Percentiles rank a stretch among this genome's conserved stretches.
phyloP scores from a whole-genome alignment of 1,140 invertebrate species.

The Marisa cornuarietis region DNA sequence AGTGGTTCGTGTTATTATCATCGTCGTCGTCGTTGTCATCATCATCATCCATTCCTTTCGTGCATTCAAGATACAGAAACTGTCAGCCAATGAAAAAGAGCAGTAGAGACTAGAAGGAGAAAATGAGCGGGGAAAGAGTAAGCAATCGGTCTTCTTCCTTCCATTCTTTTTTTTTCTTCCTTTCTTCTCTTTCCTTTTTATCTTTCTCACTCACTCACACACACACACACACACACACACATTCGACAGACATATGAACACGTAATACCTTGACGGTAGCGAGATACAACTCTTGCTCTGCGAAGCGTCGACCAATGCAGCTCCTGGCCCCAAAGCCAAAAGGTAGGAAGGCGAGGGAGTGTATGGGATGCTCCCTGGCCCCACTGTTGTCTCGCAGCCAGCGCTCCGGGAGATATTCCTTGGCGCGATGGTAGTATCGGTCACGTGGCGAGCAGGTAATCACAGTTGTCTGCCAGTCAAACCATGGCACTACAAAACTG shows the following conservation, averaged over 20 bases:
- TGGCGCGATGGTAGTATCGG: slow-evolving; percentile 79
- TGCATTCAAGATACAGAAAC: too few relatives aligned
- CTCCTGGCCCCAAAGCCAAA: slow-evolving; percentile 72
- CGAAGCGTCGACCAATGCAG: slow-evolving; percentile 73
- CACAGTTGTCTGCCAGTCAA: slow-evolving; percentile 20
- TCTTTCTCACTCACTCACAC: too few relatives aligned
- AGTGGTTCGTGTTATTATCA: background rate
- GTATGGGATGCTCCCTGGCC: slow-evolving; percentile 18
- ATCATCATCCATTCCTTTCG: too few relatives aligned
- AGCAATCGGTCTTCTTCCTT: too few relatives aligned
- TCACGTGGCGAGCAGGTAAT: slow-evolving; percentile 62
- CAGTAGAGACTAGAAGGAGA: too few relatives aligned
- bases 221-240: background rate
- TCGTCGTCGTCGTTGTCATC: too few relatives aligned
- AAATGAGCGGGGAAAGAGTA: too few relatives aligned
- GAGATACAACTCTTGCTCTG: slow-evolving; percentile 75
- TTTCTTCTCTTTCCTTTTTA: too few relatives aligned
- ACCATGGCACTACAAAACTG: background rate
- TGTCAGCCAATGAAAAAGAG: too few relatives aligned
- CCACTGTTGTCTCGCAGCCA: slow-evolving; percentile 73
- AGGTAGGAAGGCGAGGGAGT: slow-evolving; percentile 69
- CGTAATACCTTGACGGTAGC: slow-evolving; percentile 69
- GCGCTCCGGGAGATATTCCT: slow-evolving; percentile 82
- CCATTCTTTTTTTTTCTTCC: too few relatives aligned
- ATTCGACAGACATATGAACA: background rate